These are phyloP conservation scores for Decapterus maruadsi DNA, from an alignment of 2,797 vertebrate species.

Conservation along the genomic window DNA sequence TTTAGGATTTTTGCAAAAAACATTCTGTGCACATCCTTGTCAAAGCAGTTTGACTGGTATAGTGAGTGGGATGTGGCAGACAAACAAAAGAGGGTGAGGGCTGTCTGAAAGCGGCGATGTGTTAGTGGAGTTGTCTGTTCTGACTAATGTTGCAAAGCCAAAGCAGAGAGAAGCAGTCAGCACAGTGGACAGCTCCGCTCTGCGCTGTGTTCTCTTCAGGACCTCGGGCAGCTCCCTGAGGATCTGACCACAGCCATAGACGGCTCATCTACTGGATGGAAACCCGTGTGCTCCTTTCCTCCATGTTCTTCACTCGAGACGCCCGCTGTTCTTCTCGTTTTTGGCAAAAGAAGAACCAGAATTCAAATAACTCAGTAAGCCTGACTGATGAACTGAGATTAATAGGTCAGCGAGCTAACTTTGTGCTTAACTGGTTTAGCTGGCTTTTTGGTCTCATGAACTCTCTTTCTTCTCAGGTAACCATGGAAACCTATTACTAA, in stretches of 20 bases:
- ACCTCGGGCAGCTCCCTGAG: conserved; percentile 50
- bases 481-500: conserved; percentile 29
- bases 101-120: conserved; percentile 57
- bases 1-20: conserved; percentile 59
- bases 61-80: conserved; percentile 70
- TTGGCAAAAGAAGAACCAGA: neutral
- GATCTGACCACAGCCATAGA: conserved; percentile 8
- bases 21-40: conserved; percentile 54
- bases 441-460: conserved; percentile 7
- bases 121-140: conserved; percentile 60
- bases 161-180: conserved; percentile 49
- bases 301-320: conserved; percentile 7
- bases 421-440: conserved; percentile 12
- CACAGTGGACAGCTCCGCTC: conserved; percentile 53
- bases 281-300: neutral
- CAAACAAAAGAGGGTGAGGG: conserved; percentile 64
- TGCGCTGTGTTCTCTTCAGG: conserved; percentile 23
- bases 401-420: conserved; percentile 12
- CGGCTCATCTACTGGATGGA: conserved; percentile 4
- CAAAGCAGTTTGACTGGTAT: conserved; percentile 64
- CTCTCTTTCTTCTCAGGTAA: conserved; percentile 23
- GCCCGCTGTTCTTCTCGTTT: neutral
- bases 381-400: neutral
- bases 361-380: neutral
- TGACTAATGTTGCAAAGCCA: conserved; percentile 63